phyloP scores from a whole-genome alignment of 2,888 invertebrate genomes.

The Lamellibrachia satsuma region DNA sequence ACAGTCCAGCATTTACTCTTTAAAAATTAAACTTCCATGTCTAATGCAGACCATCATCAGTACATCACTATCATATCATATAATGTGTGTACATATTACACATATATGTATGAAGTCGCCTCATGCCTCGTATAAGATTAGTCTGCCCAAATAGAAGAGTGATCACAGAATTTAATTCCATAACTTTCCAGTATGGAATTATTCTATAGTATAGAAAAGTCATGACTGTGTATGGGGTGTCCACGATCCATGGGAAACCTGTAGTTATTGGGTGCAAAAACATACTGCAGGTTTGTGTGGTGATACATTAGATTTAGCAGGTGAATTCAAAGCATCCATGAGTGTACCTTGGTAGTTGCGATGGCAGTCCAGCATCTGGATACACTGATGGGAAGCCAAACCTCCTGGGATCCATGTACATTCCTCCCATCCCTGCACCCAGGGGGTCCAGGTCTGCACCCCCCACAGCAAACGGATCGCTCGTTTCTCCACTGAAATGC shows the following conservation, averaged over 20 bases:
- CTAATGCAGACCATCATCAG: neutral
- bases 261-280: neutral
- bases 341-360: neutral
- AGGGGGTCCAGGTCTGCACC: neutral
- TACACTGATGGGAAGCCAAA: neutral
- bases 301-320: neutral
- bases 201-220: neutral
- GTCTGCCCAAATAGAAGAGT: neutral
- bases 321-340: neutral
- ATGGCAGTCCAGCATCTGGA: neutral
- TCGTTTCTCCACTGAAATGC: neutral
- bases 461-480: neutral
- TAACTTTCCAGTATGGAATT: neutral
- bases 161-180: neutral
- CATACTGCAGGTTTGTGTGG: neutral
- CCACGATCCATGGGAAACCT: neutral
- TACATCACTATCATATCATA: neutral
- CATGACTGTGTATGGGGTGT: neutral
- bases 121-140: neutral
- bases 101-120: neutral
- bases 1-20: too few species aligned
- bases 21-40: neutral
- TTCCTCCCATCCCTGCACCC: neutral
- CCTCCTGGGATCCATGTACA: slow-evolving; percentile 5
- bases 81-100: neutral